phyloP scores from a whole-genome alignment of 2,888 invertebrate genomes.

The Cryptus armator region DNA sequence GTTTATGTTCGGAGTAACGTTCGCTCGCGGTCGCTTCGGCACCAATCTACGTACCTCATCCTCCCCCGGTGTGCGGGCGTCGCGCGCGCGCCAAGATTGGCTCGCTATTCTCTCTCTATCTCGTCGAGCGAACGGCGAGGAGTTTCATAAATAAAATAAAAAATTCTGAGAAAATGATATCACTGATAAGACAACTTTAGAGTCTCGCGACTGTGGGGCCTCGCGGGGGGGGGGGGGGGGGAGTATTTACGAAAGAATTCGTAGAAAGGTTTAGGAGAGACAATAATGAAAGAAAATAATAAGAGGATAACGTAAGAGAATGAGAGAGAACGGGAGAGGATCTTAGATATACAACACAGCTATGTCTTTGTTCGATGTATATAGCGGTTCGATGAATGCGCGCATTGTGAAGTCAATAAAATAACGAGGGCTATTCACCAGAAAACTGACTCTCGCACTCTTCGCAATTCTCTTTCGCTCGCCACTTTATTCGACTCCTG shows the following conservation, averaged over 20 bases:
- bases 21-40: neutral
- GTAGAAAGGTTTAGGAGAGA: slow-evolving; percentile 9
- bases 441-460: slow-evolving; percentile 28
- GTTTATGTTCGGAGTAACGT: neutral
- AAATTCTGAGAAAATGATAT: slow-evolving; percentile 20
- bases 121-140: neutral
- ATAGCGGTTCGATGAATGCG: slow-evolving; percentile 66
- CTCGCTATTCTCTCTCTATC: neutral
- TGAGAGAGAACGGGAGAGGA: slow-evolving; percentile 32
- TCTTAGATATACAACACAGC: slow-evolving; percentile 49
- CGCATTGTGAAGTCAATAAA: slow-evolving; percentile 69
- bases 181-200: slow-evolving; percentile 36
- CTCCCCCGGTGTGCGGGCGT: neutral
- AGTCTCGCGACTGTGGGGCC: neutral
- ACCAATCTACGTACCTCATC: neutral
- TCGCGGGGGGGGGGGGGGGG: neutral
- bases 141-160: slow-evolving; percentile 24
- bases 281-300: slow-evolving; percentile 12
- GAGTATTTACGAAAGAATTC: slow-evolving; percentile 4
- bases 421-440: slow-evolving; percentile 68
- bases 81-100: slow-evolving; percentile 12
- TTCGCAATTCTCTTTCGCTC: slow-evolving; percentile 43
- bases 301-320: slow-evolving; percentile 30
- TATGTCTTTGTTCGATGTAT: slow-evolving; percentile 57
- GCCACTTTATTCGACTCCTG: slow-evolving; percentile 56